Percentiles rank a stretch among this genome's conserved stretches.
phyloP scores from a whole-genome alignment of 2,113 vertebrate species.

The Caracal caracal region DNA sequence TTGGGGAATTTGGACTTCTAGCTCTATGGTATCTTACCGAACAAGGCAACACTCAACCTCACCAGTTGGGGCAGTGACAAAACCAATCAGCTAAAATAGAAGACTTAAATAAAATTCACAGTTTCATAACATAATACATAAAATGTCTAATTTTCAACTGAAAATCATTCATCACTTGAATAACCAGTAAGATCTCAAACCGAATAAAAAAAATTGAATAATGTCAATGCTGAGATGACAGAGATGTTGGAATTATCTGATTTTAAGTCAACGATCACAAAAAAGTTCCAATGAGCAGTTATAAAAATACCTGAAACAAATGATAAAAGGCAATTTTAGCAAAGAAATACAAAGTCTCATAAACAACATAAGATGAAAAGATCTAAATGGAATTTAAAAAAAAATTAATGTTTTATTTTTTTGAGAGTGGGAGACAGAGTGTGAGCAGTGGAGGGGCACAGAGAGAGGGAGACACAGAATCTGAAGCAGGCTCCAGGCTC shows the following conservation, averaged over 20 bases:
- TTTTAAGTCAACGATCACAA: not conserved
- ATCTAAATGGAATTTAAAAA: not conserved
- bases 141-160: not conserved
- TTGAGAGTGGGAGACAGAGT: too few species aligned
- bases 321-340: not conserved
- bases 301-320: not conserved
- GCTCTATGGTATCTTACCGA: accelerated
- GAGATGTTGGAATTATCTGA: not conserved
- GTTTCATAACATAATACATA: not conserved
- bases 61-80: not conserved
- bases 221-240: not conserved
- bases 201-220: not conserved
- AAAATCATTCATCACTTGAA: not conserved
- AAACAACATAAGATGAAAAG: not conserved
- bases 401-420: too few species aligned
- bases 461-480: too few species aligned
- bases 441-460: too few species aligned
- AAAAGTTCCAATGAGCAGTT: not conserved
- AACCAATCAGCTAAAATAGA: not conserved
- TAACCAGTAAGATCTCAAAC: not conserved
- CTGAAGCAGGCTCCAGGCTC: too few species aligned
- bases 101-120: not conserved
- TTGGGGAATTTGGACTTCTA: not conserved
- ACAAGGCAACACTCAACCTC: not conserved
- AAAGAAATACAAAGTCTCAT: not conserved